A percentile compares a stretch with the other conserved stretches of the same genome.
Conservation (phyloP, 2,888 invertebrate species). For the Tenodera sinensis region DNA sequence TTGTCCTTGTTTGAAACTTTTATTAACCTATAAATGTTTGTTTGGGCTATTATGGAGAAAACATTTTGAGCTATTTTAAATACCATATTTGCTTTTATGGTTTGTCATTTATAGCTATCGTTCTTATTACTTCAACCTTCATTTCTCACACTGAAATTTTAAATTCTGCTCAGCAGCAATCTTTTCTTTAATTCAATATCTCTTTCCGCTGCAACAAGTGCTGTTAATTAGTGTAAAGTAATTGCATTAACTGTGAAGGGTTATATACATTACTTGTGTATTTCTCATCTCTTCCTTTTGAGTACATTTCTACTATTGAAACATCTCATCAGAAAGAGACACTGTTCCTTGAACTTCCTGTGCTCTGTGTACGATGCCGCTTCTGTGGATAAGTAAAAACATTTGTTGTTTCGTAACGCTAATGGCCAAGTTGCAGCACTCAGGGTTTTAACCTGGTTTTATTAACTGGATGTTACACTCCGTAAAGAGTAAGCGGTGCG, state of each 20-base stretch:
- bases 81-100: background rate
- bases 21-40: too few species aligned
- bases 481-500: too few species aligned
- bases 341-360: background rate
- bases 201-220: background rate
- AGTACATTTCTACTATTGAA: background rate
- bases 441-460: background rate
- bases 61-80: background rate
- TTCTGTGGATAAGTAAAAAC: background rate
- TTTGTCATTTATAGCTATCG: background rate
- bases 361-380: background rate
- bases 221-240: background rate
- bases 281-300: background rate
- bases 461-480: background rate
- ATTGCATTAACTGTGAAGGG: background rate
- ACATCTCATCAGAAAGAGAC: background rate
- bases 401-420: background rate
- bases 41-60: too few species aligned
- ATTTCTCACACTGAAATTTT: background rate
- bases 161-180: background rate
- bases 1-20: too few species aligned
- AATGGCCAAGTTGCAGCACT: background rate
- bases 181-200: background rate
- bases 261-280: background rate
- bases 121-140: background rate